Evolutionary conservation across 2,113 vertebrate genomes (phyloP).

Genomic region (Lethenteron reissneri): DNA sequence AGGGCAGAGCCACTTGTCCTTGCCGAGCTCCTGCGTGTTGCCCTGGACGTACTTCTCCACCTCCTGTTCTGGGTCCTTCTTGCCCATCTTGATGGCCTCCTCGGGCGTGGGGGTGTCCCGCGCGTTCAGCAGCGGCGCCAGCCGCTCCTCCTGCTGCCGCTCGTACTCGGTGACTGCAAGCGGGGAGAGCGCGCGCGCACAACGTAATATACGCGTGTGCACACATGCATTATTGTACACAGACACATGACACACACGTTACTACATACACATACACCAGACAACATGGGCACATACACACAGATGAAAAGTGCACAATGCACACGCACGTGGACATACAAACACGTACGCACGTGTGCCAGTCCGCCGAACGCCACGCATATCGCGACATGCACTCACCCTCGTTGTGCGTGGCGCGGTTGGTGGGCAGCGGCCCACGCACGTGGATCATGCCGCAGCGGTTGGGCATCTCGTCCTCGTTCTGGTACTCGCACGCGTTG

Average conservation of each 20-base stretch:
- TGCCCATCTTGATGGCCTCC: slow-evolving; percentile 56
- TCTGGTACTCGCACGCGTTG: slow-evolving; percentile 66
- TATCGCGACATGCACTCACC: slow-evolving; percentile 19
- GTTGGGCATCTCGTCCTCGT: slow-evolving; percentile 81
- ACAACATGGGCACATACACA: too few relatives aligned
- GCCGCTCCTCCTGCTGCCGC: slow-evolving; percentile 59
- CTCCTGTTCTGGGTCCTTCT: slow-evolving; percentile 61
- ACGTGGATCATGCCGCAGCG: slow-evolving; percentile 76
- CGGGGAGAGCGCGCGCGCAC: neutral
- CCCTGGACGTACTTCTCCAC: slow-evolving; percentile 70
- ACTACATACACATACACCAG: too few relatives aligned
- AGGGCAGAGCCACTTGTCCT: slow-evolving; percentile 81
- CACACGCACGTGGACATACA: too few relatives aligned
- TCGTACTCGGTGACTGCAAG: slow-evolving; percentile 52
- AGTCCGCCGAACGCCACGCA: too few relatives aligned
- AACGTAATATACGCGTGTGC: neutral
- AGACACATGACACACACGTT: too few relatives aligned
- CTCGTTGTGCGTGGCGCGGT: slow-evolving; percentile 57
- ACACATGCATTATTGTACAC: too few relatives aligned
- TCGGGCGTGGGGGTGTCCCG: slow-evolving; percentile 56
- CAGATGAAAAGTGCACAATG: too few relatives aligned
- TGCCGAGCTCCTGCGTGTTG: slow-evolving; percentile 73
- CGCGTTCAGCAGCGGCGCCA: slow-evolving; percentile 38
- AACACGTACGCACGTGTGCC: too few relatives aligned
- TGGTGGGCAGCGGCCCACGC: slow-evolving; percentile 58